Conservation (phyloP, 2,113 vertebrate genomes). For the Pituophis catenifer region DNA sequence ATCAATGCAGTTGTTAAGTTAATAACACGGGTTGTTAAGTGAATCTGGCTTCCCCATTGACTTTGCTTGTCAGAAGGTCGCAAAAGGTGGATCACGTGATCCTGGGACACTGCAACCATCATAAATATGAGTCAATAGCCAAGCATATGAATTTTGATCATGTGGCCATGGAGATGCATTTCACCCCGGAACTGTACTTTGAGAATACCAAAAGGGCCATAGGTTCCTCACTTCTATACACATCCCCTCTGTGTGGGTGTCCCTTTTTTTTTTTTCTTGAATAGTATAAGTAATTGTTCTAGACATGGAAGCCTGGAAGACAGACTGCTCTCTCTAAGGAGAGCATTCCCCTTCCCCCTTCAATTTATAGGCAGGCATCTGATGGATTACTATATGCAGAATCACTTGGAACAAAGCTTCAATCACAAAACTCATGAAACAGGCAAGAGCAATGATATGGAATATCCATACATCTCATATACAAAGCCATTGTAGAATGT, state of each 20-base stretch:
- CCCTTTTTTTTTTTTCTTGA: background rate
- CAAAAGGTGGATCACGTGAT: too few species aligned
- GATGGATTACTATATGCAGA: background rate
- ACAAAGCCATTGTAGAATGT: background rate
- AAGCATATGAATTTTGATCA: too few species aligned
- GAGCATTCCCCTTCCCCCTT: background rate
- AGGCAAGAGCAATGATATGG: background rate
- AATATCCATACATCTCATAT: background rate
- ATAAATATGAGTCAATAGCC: background rate
- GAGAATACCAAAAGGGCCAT: background rate
- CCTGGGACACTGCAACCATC: too few species aligned
- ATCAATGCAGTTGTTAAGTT: too few species aligned
- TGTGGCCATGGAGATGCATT: too few species aligned
- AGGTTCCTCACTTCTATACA: background rate
- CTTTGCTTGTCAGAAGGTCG: too few species aligned
- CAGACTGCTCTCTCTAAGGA: background rate
- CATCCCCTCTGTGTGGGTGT: background rate
- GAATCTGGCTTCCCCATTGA: too few species aligned
- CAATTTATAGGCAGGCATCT: background rate
- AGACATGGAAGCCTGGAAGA: background rate
- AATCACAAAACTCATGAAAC: background rate
- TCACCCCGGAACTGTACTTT: background rate
- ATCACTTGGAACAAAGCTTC: background rate
- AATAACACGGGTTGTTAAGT: too few species aligned
- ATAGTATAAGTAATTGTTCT: background rate